Evolutionary conservation across 2,888 invertebrate species (phyloP), one percentile per base, ranked within the genome.

Genomic region (Drepanosiphum platanoidis): DNA sequence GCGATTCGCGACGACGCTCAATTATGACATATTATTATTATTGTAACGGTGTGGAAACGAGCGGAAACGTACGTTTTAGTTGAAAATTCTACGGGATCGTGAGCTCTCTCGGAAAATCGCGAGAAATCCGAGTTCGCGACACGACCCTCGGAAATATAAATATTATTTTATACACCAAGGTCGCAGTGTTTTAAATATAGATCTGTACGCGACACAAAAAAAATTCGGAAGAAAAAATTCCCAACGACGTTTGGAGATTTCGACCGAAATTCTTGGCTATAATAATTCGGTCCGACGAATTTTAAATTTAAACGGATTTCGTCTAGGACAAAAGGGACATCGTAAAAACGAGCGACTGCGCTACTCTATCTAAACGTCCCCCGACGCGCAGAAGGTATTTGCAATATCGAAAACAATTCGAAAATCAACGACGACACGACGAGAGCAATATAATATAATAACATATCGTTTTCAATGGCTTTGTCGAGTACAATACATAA

Each of bases 161-260:
- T 70, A 80, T 70, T 27, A 80, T 71, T 71, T 81, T 61, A n/a
- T n/a, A n/a, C n/a, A 71, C 58, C 71, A 81, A 81, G 81, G 81
- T 61, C 30, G 22, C 8, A 13, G 30, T n/a, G 70, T 71, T n/a
- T n/a, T 81, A 81, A 81, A 81, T 81, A 81, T 81, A 81, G 71
- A 61, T 81, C 22, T 58, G 52, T 58, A 22, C 36, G 58, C 13
- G 39, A 71, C 39, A 18, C 13, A 39, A 7, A 30, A 71, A 34
- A 46, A 52, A 34, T 11, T 52, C 58, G 0, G 27, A 80, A 80
- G 39, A 77, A 39, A 36, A 39, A 68, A 79, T 32, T 39, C 22
- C n/a, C 46, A 32, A 46, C n/a, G 66, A n/a, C 15, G 22, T 34
- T 79, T 66, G 46, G 34, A 32, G 34, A 68, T 27, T 32, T n/a